Evolutionary conservation across 2,888 invertebrate species (phyloP).

Genomic region (Tuberolachnus salignus): DNA sequence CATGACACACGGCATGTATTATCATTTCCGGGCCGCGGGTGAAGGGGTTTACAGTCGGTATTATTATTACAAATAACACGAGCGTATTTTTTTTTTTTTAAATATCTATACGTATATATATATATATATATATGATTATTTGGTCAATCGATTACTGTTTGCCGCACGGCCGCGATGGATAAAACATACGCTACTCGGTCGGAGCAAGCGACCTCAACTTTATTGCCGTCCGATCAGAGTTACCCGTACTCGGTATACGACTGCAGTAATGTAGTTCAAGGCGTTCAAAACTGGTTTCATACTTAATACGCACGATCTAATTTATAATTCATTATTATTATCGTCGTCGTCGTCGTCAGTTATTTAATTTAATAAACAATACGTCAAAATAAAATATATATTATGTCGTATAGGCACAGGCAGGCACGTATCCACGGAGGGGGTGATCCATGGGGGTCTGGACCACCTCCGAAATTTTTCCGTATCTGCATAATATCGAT

Average conservation of each 20-base stretch:
- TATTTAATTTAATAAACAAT: no score
- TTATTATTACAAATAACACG: background rate
- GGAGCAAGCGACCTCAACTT: constrained; percentile 30
- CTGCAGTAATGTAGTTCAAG: constrained; percentile 49
- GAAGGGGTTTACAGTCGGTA: background rate
- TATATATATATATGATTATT: no score
- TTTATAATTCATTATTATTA: background rate
- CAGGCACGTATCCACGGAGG: no score
- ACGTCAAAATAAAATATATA: no score
- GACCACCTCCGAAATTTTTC: no score
- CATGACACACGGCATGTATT: background rate
- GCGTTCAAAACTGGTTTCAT: constrained; percentile 46
- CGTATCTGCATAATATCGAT: no score
- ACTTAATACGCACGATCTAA: constrained; percentile 20
- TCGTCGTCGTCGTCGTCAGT: no score
- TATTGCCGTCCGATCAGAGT: background rate
- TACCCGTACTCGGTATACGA: no score
- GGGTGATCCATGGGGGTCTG: no score
- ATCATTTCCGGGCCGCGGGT: constrained; percentile 17
- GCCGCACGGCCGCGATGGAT: background rate
- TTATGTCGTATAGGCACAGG: no score
- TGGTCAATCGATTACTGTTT: background rate
- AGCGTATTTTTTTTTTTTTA: no score
- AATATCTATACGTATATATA: no score
- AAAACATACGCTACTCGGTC: background rate